Conservation (phyloP, 2,797 vertebrate species). For the Liasis olivaceus region DNA sequence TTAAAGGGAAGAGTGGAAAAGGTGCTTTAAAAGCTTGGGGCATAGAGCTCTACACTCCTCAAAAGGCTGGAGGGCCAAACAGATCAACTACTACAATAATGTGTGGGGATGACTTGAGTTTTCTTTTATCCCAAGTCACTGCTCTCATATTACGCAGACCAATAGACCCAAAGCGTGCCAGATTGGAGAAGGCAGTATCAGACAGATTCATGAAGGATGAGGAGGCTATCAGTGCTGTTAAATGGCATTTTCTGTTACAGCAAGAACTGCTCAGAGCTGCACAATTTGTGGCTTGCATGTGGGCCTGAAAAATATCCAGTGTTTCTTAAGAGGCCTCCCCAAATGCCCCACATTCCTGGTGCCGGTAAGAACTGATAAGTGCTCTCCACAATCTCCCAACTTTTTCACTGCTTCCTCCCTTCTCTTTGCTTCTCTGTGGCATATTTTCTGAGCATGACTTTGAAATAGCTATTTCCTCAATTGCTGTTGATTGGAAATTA, state of each 20-base stretch:
- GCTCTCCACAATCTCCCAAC: neutral
- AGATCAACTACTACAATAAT: neutral
- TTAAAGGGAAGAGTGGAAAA: neutral
- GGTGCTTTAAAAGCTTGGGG: neutral
- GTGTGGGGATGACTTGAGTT: neutral
- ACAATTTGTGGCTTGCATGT: neutral
- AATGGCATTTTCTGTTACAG: neutral
- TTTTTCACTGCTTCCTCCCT: neutral
- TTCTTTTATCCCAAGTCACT: neutral
- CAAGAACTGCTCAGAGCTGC: neutral
- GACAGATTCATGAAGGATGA: neutral
- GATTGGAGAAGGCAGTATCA: neutral
- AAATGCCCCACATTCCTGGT: neutral
- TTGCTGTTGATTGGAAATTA: neutral
- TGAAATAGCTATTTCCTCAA: neutral
- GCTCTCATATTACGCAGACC: neutral
- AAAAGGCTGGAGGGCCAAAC: neutral
- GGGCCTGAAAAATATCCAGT: neutral
- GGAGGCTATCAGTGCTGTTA: neutral
- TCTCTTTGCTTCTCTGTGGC: neutral
- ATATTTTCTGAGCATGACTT: neutral
- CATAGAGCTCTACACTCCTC: neutral
- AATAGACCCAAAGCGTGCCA: neutral
- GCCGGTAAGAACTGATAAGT: neutral
- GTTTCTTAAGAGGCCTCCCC: neutral